These are phyloP conservation scores for Amphilophus citrinellus DNA, from an alignment of 2,113 vertebrate species.

Conservation along the genomic window DNA sequence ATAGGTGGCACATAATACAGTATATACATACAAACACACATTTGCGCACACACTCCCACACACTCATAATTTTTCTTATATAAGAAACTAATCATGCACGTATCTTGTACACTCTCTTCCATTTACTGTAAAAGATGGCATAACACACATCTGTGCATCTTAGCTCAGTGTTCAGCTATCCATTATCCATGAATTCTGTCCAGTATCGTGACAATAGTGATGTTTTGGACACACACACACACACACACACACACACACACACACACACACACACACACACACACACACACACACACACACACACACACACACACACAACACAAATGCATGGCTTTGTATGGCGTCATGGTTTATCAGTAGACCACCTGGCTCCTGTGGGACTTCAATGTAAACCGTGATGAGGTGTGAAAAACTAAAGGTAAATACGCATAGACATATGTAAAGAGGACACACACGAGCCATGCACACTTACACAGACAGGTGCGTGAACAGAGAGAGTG, in stretches of 20 bases:
- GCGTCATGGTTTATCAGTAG: constrained; percentile 33
- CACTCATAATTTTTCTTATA: neutral
- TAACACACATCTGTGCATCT: neutral
- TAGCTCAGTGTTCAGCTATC: neutral
- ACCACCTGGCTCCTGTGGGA: constrained; percentile 35
- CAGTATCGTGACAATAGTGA: neutral
- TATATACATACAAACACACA: neutral
- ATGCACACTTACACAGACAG: constrained; percentile 13
- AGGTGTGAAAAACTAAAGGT: constrained; percentile 45
- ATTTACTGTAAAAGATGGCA: neutral
- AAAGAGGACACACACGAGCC: neutral
- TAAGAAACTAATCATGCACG: neutral
- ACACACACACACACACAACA: neutral
- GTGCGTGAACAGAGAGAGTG: neutral
- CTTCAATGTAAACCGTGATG: constrained; percentile 41
- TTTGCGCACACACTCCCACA: neutral
- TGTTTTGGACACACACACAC: neutral
- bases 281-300: neutral
- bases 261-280: neutral
- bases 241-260: neutral
- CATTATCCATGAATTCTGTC: neutral
- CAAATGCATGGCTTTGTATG: neutral
- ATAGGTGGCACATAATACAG: neutral
- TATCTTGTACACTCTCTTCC: neutral
- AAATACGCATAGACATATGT: constrained; percentile 37